Conservation (phyloP, 1,140 invertebrate genomes). For the Brachionus rubens region DNA sequence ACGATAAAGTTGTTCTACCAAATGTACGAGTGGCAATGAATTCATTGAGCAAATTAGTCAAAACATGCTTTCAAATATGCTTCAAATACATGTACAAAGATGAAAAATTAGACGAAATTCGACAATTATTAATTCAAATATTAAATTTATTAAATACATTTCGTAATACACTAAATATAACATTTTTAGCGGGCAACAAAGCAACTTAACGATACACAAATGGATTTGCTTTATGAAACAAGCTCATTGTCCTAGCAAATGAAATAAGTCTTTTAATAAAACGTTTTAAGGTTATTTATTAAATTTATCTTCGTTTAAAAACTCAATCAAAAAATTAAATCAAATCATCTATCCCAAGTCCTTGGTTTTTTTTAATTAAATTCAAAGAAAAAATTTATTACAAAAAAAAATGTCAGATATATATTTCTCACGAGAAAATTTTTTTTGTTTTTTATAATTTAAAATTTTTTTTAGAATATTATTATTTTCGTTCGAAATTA, state of each 20-base stretch:
- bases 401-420: too few species aligned
- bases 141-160: slow-evolving; percentile 39
- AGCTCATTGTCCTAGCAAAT: slow-evolving; percentile 20
- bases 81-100: slow-evolving; percentile 35
- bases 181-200: neutral
- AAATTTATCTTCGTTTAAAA: too few species aligned
- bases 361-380: too few species aligned
- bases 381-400: too few species aligned
- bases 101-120: slow-evolving; percentile 38
- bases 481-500: too few species aligned
- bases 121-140: slow-evolving; percentile 37
- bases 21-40: slow-evolving; percentile 15
- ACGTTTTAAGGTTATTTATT: slow-evolving; percentile 25
- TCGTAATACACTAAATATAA: slow-evolving; percentile 28
- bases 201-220: slow-evolving; percentile 35
- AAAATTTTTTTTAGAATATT: too few species aligned
- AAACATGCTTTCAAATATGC: slow-evolving; percentile 9
- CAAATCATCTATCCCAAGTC: too few species aligned
- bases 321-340: too few species aligned
- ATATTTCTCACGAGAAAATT: too few species aligned
- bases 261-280: slow-evolving; percentile 41
- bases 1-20: neutral
- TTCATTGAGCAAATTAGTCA: slow-evolving; percentile 33
- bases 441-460: too few species aligned
- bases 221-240: slow-evolving; percentile 29